These are phyloP conservation scores for Coturnix japonica DNA, from an alignment of 2,113 vertebrate species.

Conservation along the genomic window DNA sequence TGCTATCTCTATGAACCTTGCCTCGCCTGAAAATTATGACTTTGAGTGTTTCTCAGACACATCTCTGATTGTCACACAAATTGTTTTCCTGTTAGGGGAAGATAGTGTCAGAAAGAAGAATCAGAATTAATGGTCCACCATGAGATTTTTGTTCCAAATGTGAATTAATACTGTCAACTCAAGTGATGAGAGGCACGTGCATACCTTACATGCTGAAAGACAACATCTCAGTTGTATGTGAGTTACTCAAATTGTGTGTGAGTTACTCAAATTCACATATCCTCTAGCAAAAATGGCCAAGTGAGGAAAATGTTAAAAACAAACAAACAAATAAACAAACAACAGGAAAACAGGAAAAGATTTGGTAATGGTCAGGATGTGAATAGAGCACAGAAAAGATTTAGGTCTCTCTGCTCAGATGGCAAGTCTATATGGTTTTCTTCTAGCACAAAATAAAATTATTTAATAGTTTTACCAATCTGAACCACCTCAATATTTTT, in stretches of 20 bases:
- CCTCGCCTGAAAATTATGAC: too few species aligned
- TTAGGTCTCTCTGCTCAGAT: background rate
- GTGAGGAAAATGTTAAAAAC: too few species aligned
- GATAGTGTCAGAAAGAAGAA: background rate
- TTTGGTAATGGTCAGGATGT: background rate
- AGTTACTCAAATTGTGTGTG: background rate
- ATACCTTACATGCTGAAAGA: background rate
- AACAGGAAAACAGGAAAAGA: too few species aligned
- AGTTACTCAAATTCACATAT: background rate
- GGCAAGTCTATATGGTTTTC: background rate
- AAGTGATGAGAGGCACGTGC: background rate
- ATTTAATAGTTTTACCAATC: background rate
- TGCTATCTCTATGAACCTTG: too few species aligned
- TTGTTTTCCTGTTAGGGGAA: slow-evolving; percentile 30
- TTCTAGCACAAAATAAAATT: background rate
- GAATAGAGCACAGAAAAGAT: background rate
- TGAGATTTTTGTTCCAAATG: background rate
- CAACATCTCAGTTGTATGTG: background rate
- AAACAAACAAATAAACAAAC: too few species aligned
- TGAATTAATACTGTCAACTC: slow-evolving; percentile 40
- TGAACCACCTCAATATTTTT: rapidly evolving
- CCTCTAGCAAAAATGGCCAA: background rate
- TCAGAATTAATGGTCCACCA: slow-evolving; percentile 18
- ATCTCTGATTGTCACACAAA: slow-evolving; percentile 31
- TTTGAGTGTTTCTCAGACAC: background rate